Base-by-base conservation (phyloP, 2,113 vertebrate species). In the Phycodurus eques region DNA sequence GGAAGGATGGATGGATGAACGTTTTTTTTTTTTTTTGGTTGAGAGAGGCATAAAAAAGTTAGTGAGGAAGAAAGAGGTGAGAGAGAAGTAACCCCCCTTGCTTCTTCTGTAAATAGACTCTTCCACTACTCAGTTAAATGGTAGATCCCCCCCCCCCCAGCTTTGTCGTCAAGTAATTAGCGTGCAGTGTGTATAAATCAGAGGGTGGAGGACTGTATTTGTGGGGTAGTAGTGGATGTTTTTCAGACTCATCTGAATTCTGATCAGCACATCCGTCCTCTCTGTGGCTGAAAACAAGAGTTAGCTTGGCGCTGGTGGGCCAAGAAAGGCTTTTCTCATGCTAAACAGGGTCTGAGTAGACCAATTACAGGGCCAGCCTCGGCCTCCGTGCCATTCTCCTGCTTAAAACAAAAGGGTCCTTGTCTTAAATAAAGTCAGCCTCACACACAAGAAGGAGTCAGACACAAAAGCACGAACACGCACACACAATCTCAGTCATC, bases 291-390 rank as follows among this genome's bases (percentile, higher is more conserved):
- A 73, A 85, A 86, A 96, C 95, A 96, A 96, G 94, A 96, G 96
- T 88, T 83, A 80, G 95, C 93, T 95, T 94, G 95, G 94, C 92
- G 90, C 92, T 93, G 95, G 92, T 91, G 91, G 93, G 93, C 94
- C 93, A 90, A 78, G 76, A 92, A 90, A 90, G 92, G 92, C 93
- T 93, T 96, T 98, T 98, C 95, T 97, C 93, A 98, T 98, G 96
- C 96, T 97, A 98, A 98, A 92, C 91, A 95, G 94, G 87, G 78
- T 91, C 95, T 95, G 95, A 98, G 96, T 96, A 94, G 96, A 94
- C 95, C 95, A 98, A 98, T 98, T 98, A 97, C 93, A 95, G 93
- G 84, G 93, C 93, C 93, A 87, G 94, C 93, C 93, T 92, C 91
- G 90, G 93, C 91, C 94, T 92, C 92, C 86, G 91, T 91, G 94